Evolutionary conservation across 2,888 invertebrate species (phyloP), one percentile per base, ranked within the genome.

Genomic region (Drosophila birchii): DNA sequence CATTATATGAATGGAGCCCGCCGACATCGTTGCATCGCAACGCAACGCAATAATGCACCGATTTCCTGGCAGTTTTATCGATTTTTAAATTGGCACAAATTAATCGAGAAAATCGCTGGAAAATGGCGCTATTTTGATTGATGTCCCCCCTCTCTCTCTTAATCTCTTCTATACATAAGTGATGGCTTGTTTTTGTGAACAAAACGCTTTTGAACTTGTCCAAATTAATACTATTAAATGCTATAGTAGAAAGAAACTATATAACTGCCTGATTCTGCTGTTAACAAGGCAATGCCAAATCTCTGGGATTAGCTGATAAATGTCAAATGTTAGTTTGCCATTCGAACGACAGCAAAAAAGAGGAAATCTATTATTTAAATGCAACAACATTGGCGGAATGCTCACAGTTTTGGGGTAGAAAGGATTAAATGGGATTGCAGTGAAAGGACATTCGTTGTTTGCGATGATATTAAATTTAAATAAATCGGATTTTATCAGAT

Each of bases 361-460:
- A 39, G 51, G 83, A 44, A 83, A 86, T 86, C 78, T 84, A 80
- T 89, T 84, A 84, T 89, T 84, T 72, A 84, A 86, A 86, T 86
- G 72, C 60, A 73, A 61, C 54, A 38, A 61, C 54, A 38, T 34
- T 74, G 54, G 53, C 51, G 16, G 78, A 68, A 84, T 78, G 81
- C 78, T 78, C 76, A 73, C 55, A 81, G 73, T 76, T 84, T 71
- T 63, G 60, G 72, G 8, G 51, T 9, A 3, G 11, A 20, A 9
- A 1, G 39, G 16, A 7, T 7, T 41, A 3, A 8, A 29, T 20
- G 11, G 29, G n/a, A 5, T 20, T 18, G 68, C 38, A 47, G 34
- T 56, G 51, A 53, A 53, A 53, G 51, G 66, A 34, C 45, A 34
- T 41, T 55, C 34, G 77, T 18, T 34, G 72, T 61, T 73, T 69